These are phyloP conservation scores for Gambusia affinis DNA, from an alignment of 2,113 vertebrate genomes.

Conservation along the genomic window DNA sequence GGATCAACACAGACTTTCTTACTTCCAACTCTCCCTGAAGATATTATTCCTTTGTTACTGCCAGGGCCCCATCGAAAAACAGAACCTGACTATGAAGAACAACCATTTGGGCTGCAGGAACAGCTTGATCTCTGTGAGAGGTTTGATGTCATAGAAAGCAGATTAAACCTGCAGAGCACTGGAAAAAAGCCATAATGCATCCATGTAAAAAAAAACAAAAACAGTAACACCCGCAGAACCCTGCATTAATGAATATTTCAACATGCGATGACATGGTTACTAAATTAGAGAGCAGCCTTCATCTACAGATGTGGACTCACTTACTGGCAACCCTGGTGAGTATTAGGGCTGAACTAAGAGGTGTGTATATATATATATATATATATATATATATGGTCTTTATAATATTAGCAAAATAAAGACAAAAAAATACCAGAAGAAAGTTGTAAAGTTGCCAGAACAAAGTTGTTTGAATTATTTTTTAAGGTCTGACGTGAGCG, in stretches of 20 bases:
- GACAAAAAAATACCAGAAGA: too few relatives aligned
- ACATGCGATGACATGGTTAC: slow-evolving; percentile 16
- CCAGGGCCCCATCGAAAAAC: slow-evolving; percentile 48
- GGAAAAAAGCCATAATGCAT: slow-evolving; percentile 56
- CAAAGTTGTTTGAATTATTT: too few relatives aligned
- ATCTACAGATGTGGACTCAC: not conserved
- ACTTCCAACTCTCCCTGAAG: not conserved
- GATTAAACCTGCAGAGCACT: slow-evolving; percentile 52
- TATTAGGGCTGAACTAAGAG: too few relatives aligned
- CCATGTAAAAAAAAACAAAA: slow-evolving; percentile 39
- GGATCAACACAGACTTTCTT: not conserved
- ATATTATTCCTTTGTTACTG: not conserved
- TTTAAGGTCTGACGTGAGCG: too few relatives aligned
- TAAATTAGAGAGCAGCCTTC: slow-evolving; percentile 25
- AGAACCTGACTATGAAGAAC: slow-evolving; percentile 46
- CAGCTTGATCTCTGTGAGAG: slow-evolving; percentile 40
- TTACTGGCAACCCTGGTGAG: too few relatives aligned
- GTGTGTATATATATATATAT: too few relatives aligned
- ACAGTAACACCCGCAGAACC: slow-evolving; percentile 43
- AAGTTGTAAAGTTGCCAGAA: too few relatives aligned
- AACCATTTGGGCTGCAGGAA: slow-evolving; percentile 56
- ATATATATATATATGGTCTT: too few relatives aligned
- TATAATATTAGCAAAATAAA: too few relatives aligned
- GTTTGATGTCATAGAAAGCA: slow-evolving; percentile 62
- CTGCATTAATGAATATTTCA: not conserved